These are phyloP conservation scores for Catostomus latipinnis DNA, from an alignment of 2,797 vertebrate genomes.

Conservation along the genomic window DNA sequence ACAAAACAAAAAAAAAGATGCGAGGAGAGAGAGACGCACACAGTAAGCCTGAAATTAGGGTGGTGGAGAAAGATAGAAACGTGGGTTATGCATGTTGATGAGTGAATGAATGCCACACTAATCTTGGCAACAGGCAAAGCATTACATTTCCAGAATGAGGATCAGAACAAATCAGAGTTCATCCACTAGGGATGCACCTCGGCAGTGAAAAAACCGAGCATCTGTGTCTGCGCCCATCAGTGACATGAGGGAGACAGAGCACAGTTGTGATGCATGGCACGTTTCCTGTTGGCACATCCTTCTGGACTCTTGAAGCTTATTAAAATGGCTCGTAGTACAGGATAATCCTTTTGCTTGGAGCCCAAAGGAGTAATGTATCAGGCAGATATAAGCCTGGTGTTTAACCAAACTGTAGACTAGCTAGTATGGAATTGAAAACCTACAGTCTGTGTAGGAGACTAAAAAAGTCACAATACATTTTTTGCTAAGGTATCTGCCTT, in stretches of 20 bases:
- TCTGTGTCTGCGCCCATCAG: slow-evolving; percentile 40
- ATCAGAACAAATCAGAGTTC: slow-evolving; percentile 46
- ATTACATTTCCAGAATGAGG: slow-evolving; percentile 47
- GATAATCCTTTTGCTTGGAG: slow-evolving; percentile 59
- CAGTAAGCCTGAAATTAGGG: background rate
- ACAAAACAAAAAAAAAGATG: no score
- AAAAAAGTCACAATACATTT: slow-evolving; percentile 13
- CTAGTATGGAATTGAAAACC: slow-evolving; percentile 32
- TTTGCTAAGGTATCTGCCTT: background rate
- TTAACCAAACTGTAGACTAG: slow-evolving; percentile 46
- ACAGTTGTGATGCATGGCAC: slow-evolving; percentile 59
- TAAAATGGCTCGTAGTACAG: slow-evolving; percentile 63
- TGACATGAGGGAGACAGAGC: slow-evolving; percentile 50
- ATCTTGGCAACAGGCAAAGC: slow-evolving; percentile 53
- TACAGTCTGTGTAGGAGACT: slow-evolving; percentile 27
- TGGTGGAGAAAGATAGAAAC: background rate
- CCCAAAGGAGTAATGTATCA: slow-evolving; percentile 52
- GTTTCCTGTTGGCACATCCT: slow-evolving; percentile 58
- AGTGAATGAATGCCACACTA: slow-evolving; percentile 47
- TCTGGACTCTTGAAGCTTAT: slow-evolving; percentile 62
- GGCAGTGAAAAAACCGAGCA: slow-evolving; percentile 33
- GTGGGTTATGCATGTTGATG: slow-evolving; percentile 55
- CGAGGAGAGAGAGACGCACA: slow-evolving; percentile 11
- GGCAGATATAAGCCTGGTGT: slow-evolving; percentile 55
- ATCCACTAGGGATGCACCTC: slow-evolving; percentile 44